These are phyloP conservation scores for Xanthia togata DNA, from an alignment of 2,888 invertebrate genomes.

Conservation along the genomic window DNA sequence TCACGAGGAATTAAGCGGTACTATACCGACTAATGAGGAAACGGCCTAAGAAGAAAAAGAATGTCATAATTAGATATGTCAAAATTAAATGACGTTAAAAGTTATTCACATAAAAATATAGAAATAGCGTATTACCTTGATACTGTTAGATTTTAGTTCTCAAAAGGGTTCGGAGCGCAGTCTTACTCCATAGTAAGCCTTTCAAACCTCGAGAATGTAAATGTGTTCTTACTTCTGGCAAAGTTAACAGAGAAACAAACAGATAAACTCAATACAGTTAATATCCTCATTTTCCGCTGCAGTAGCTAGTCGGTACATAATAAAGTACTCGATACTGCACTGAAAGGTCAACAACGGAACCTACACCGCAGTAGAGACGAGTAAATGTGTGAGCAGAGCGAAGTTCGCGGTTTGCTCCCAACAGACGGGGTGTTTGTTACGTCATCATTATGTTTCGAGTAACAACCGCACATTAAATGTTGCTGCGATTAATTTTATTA, in stretches of 20 bases:
- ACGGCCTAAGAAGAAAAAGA: too few relatives aligned
- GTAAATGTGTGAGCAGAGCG: slow-evolving; percentile 6
- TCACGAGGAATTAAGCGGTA: too few relatives aligned
- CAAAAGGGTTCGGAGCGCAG: neutral
- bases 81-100: too few relatives aligned
- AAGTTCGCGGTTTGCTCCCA: slow-evolving; percentile 9
- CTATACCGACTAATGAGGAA: too few relatives aligned
- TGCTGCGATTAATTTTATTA: neutral
- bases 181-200: neutral
- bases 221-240: neutral
- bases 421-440: neutral
- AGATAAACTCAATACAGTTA: neutral
- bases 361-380: neutral
- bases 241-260: too few relatives aligned
- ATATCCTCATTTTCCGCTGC: neutral
- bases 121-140: too few relatives aligned
- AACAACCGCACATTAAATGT: slow-evolving; percentile 1
- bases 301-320: neutral
- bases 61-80: too few relatives aligned
- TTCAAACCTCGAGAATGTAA: neutral
- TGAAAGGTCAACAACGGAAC: slow-evolving; percentile 16
- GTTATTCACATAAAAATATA: too few relatives aligned
- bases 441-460: slow-evolving; percentile 17
- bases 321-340: neutral
- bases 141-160: neutral